Conservation (phyloP, 2,888 invertebrate genomes). For the Carabus problematicus region DNA sequence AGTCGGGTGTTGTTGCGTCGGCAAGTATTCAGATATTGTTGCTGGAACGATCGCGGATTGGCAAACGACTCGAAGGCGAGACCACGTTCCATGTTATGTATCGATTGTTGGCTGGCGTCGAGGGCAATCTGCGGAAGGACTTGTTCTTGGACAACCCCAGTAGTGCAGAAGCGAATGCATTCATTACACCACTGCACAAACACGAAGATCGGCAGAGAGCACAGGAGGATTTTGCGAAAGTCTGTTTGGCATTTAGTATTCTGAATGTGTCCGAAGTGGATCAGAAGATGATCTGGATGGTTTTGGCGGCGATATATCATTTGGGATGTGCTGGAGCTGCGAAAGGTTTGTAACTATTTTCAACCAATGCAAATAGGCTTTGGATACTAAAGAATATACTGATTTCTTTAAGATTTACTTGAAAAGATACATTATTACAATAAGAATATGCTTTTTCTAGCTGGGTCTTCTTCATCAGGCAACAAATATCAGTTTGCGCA, state of each 20-base stretch:
- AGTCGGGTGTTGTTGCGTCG: constrained; percentile 87
- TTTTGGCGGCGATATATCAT: constrained; percentile 93
- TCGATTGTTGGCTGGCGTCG: constrained; percentile 82
- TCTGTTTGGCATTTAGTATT: constrained; percentile 77
- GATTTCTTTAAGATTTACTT: constrained; percentile 17
- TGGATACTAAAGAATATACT: background rate
- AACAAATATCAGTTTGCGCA: constrained; percentile 77
- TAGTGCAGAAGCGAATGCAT: constrained; percentile 70
- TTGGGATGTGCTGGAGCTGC: constrained; percentile 86
- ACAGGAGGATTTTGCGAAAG: constrained; percentile 80
- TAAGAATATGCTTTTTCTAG: background rate
- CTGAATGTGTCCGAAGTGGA: constrained; percentile 81
- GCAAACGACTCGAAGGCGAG: constrained; percentile 73
- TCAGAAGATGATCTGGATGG: constrained; percentile 82
- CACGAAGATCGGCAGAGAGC: constrained; percentile 82
- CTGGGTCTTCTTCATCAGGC: constrained; percentile 48
- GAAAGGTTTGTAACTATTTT: constrained; percentile 72
- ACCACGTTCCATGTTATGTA: constrained; percentile 68
- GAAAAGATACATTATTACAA: too few relatives aligned
- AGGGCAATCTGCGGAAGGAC: constrained; percentile 81
- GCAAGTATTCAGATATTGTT: constrained; percentile 87
- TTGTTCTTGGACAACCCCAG: constrained; percentile 81
- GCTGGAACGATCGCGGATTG: constrained; percentile 79
- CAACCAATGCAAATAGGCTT: background rate
- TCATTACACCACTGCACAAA: constrained; percentile 79